Base-by-base conservation (phyloP, 2,797 vertebrate species). In the Mus caroli region DNA sequence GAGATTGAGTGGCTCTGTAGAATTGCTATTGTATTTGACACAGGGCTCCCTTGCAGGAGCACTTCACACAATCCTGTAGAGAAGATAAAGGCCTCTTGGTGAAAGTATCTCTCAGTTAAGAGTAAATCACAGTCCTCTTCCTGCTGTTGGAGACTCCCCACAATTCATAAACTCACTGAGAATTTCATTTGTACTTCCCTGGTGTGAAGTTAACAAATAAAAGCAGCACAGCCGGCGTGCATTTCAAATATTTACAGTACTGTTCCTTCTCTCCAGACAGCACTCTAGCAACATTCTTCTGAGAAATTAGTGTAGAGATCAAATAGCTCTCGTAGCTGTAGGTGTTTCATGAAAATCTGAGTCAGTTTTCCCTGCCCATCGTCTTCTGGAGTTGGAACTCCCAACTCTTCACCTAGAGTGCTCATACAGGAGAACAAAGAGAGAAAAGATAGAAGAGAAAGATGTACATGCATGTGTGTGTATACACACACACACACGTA, bases 171-270 rank as follows among this genome's bases (percentile, higher is more conserved):
- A 90, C 93, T 95, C 94, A 91, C 93, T 96, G 92, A 96, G 62
- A 93, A 89, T 83, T 96, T 94, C 92, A 96, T 97, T 96, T 97
- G 80, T 26, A 90, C 95, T 31, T 95, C 95, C 85, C 90, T 95
- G 20, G 78, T 89, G 96, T 90, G 92, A 95, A 96, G 76, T 93
- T 94, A 96, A 92, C 15, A 96, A 88, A 93, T 83, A 79, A 97
- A 97, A 93, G 20, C 79, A 50, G 46, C 6, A 67, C 73, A 92
- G 85, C 58, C 79, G 84, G 56, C 31, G 64, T 84, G 28, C 83
- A 96, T 94, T 97, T 96, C 90, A 79, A 73, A 89, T 93, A 93
- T 91, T 96, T 94, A 93, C 82, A 86, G 17, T 31, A n/a, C 19
- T 56, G 13, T 7, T 5, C 46, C 86, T 93, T 88, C 58, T 92